phyloP scores from a whole-genome alignment of 2,888 invertebrate species.

The Pyralis farinalis region DNA sequence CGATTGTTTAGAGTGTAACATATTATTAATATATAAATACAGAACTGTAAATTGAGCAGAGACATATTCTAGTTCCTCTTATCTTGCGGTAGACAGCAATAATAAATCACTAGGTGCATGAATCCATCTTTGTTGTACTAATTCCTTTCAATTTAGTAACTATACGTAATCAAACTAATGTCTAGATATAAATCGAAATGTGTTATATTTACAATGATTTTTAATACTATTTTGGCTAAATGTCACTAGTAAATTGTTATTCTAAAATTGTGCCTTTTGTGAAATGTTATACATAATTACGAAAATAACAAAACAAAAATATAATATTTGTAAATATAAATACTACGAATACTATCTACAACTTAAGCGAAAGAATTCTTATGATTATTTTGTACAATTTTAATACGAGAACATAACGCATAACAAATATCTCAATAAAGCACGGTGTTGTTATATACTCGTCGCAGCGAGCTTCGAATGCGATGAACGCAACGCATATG shows the following conservation, averaged over 20 bases:
- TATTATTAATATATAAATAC: no score
- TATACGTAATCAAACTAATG: slow-evolving; percentile 48
- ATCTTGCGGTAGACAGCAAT: neutral
- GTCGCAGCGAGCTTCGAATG: no score
- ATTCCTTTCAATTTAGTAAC: slow-evolving; percentile 57
- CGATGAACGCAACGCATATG: no score
- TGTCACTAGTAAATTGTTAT: slow-evolving; percentile 71
- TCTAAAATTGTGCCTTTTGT: slow-evolving; percentile 73
- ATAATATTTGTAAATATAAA: slow-evolving; percentile 34
- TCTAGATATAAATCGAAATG: slow-evolving; percentile 58
- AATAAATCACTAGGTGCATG: slow-evolving; percentile 29
- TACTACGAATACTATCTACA: slow-evolving; percentile 50
- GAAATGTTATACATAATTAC: slow-evolving; percentile 37
- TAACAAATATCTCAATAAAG: slow-evolving; percentile 47
- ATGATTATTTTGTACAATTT: slow-evolving; percentile 69
- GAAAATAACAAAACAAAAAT: slow-evolving; percentile 30
- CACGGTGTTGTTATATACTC: neutral
- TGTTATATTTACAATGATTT: slow-evolving; percentile 69
- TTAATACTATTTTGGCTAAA: slow-evolving; percentile 78
- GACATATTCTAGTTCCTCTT: no score
- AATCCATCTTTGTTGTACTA: slow-evolving; percentile 65
- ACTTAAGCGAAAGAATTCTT: slow-evolving; percentile 53
- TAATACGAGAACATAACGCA: slow-evolving; percentile 51
- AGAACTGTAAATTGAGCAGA: no score
- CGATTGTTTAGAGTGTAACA: no score